A percentile compares a stretch with the other conserved stretches of the same genome.
phyloP scores from a whole-genome alignment of 2,797 vertebrate genomes.

The Decapterus maruadsi region DNA sequence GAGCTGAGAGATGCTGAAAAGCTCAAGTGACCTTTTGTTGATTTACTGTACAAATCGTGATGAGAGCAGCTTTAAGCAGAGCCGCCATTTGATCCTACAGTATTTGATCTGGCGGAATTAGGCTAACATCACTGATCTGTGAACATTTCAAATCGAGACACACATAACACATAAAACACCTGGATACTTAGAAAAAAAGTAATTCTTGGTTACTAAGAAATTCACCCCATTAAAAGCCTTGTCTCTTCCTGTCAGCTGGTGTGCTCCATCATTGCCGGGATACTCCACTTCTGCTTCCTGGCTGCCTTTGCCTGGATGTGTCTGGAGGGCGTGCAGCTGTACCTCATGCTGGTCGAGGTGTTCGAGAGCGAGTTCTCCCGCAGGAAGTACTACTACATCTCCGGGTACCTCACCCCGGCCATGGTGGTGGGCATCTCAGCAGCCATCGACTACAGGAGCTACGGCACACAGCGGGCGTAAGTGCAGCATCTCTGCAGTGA shows the following conservation, averaged over 20 bases:
- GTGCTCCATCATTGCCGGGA: conserved; percentile 95
- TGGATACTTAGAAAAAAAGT: neutral
- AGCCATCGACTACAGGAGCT: conserved; percentile 97
- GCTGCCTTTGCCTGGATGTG: conserved; percentile 98
- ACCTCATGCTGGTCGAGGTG: conserved; percentile 98
- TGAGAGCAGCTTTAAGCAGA: conserved; percentile 15
- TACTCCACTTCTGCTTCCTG: conserved; percentile 98
- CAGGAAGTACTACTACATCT: conserved; percentile 96
- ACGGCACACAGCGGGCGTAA: conserved; percentile 96
- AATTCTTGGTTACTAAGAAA: neutral
- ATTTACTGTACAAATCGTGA: conserved; percentile 18
- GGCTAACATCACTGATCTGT: neutral
- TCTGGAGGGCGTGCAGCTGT: conserved; percentile 97
- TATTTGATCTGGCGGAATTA: neutral
- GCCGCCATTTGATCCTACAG: neutral
- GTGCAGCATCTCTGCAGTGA: conserved; percentile 73
- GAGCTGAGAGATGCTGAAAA: neutral
- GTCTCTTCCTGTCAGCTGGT: conserved; percentile 87
- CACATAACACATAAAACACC: neutral
- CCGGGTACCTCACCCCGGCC: conserved; percentile 97
- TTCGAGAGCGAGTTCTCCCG: conserved; percentile 99
- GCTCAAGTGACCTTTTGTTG: neutral
- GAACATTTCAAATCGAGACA: neutral
- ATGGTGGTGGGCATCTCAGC: conserved; percentile 96
- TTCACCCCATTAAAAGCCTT: conserved; percentile 3